phyloP scores from a whole-genome alignment of 2,888 invertebrate species.

The Notodonta ziczac region DNA sequence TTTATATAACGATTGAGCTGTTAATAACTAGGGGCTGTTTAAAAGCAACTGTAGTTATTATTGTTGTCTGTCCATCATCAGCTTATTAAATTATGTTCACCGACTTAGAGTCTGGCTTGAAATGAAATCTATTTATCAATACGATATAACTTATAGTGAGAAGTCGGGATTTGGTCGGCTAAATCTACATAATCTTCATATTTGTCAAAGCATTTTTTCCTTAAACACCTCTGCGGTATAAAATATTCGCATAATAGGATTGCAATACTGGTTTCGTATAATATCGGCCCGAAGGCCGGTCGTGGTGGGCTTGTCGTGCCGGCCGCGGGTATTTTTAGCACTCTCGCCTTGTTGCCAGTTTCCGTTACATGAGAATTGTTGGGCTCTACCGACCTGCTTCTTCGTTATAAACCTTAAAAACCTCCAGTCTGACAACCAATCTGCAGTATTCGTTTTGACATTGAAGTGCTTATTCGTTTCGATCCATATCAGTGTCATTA shows the following conservation, averaged over 20 bases:
- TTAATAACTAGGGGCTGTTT: too few species aligned
- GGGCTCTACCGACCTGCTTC: not conserved
- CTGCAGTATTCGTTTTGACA: too few species aligned
- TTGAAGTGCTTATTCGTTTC: too few species aligned
- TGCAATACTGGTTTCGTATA: slow-evolving; percentile 35
- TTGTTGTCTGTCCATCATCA: too few species aligned
- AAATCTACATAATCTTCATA: not conserved
- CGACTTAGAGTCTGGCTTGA: too few species aligned
- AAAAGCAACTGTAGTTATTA: too few species aligned
- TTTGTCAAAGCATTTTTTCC: not conserved
- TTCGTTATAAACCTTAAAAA: not conserved
- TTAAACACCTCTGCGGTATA: not conserved
- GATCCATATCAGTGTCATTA: too few species aligned
- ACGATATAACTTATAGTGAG: too few species aligned
- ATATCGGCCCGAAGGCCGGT: slow-evolving; percentile 50
- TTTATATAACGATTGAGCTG: not conserved
- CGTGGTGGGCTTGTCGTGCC: slow-evolving; percentile 38
- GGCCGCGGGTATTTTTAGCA: slow-evolving; percentile 50
- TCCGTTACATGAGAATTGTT: slow-evolving; percentile 29
- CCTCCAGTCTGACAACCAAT: too few species aligned
- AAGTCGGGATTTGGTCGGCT: too few species aligned
- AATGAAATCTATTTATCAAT: too few species aligned
- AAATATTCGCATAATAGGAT: slow-evolving; percentile 22
- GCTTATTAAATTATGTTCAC: too few species aligned
- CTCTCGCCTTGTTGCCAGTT: slow-evolving; percentile 36